A percentile compares a stretch with the other conserved stretches of the same genome.
phyloP scores from a whole-genome alignment of 2,113 vertebrate species.

The Phrynosoma platyrhinos region DNA sequence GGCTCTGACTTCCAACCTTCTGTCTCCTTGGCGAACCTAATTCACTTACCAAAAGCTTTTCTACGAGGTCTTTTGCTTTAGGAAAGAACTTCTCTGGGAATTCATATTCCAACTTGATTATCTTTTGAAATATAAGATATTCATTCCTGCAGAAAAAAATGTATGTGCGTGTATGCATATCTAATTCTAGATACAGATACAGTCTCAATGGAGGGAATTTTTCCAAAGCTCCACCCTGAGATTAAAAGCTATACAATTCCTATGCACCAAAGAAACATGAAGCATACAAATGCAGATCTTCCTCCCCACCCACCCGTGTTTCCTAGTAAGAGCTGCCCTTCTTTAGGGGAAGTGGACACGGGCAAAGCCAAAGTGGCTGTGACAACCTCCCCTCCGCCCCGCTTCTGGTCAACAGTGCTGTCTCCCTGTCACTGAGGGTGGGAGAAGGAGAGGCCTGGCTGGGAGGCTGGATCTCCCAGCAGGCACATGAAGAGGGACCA shows the following conservation, averaged over 20 bases:
- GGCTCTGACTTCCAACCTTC: neutral
- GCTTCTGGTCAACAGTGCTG: too few species aligned
- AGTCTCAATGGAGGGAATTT: conserved; percentile 15
- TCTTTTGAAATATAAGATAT: conserved; percentile 99
- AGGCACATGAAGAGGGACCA: too few species aligned
- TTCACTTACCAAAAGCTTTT: conserved; percentile 90
- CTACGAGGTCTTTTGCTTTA: conserved; percentile 97
- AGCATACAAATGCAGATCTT: too few species aligned
- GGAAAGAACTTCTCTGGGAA: conserved; percentile 99
- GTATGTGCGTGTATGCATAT: neutral
- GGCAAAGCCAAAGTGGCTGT: too few species aligned
- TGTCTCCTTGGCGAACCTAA: neutral
- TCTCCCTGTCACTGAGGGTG: too few species aligned
- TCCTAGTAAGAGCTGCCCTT: neutral
- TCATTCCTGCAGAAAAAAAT: conserved; percentile 88
- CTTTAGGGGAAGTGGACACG: neutral
- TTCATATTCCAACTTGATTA: conserved; percentile 99
- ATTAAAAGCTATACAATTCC: neutral
- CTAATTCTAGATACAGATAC: neutral
- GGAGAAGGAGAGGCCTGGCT: too few species aligned
- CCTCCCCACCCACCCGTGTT: too few species aligned
- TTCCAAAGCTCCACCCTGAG: too few species aligned
- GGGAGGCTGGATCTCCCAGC: too few species aligned
- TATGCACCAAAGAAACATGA: neutral
- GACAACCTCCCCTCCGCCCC: too few species aligned